phyloP scores from a whole-genome alignment of 2,797 vertebrate species.

The Acipenser oxyrinchus region DNA sequence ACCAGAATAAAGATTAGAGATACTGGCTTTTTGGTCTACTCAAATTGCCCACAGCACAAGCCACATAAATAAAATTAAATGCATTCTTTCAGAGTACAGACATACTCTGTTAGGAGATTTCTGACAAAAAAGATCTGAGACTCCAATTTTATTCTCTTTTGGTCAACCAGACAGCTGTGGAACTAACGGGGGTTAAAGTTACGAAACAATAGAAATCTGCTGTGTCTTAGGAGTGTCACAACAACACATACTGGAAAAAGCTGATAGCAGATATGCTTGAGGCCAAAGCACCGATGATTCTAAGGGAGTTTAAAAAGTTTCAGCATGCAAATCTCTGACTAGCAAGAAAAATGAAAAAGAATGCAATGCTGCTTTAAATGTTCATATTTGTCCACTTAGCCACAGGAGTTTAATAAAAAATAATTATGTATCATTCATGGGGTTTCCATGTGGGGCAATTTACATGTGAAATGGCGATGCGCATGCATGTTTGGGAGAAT shows the following conservation, averaged over 20 bases:
- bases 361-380: slow-evolving; percentile 71
- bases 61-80: background rate
- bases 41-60: too few relatives aligned
- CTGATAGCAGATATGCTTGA: slow-evolving; percentile 29
- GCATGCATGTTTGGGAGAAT: too few relatives aligned
- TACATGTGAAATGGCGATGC: too few relatives aligned
- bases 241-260: slow-evolving; percentile 17
- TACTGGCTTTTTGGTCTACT: too few relatives aligned
- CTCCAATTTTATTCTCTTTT: slow-evolving; percentile 27
- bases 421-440: slow-evolving; percentile 61
- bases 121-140: slow-evolving; percentile 33
- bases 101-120: slow-evolving; percentile 19
- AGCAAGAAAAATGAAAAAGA: slow-evolving; percentile 55
- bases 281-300: slow-evolving; percentile 42
- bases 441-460: too few relatives aligned
- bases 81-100: slow-evolving; percentile 21
- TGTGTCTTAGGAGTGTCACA: slow-evolving; percentile 21
- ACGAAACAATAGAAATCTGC: slow-evolving; percentile 17
- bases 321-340: slow-evolving; percentile 56
- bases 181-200: slow-evolving; percentile 24
- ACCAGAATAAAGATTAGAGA: too few relatives aligned
- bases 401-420: slow-evolving; percentile 67
- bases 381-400: slow-evolving; percentile 58
- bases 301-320: slow-evolving; percentile 43
- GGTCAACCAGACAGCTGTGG: slow-evolving; percentile 23